Evolutionary conservation across 2,113 vertebrate species (phyloP).

Genomic region (Ranitomeya imitator): DNA sequence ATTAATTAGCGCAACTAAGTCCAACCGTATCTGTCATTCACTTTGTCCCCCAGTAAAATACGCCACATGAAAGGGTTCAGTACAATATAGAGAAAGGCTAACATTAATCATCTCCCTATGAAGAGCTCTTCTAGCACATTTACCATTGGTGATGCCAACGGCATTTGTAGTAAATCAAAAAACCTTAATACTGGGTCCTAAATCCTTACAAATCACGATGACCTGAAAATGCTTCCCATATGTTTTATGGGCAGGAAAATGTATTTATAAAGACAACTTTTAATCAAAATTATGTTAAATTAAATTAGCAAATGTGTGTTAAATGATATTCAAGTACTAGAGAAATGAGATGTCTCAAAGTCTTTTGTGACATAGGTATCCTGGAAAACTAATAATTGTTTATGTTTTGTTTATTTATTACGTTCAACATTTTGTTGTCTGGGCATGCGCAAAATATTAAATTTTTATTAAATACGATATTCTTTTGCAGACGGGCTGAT

Average conservation of each 20-base stretch:
- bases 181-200: neutral
- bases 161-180: neutral
- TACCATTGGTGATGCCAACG: neutral
- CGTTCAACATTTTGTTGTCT: no score
- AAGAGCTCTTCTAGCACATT: neutral
- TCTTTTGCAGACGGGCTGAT: no score
- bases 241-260: neutral
- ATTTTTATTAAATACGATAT: no score
- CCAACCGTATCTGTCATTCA: neutral
- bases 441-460: no score
- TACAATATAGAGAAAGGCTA: neutral
- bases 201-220: neutral
- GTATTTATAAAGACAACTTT: neutral
- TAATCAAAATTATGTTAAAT: neutral
- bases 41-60: neutral
- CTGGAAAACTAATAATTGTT: no score
- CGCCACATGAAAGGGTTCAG: neutral
- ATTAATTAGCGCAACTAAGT: neutral
- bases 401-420: no score
- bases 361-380: no score
- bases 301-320: no score
- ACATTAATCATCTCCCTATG: constrained; percentile 4
- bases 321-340: no score
- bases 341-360: no score
- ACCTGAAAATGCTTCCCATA: neutral